phyloP scores from a whole-genome alignment of 2,113 vertebrate genomes.

The Chrysemys picta region DNA sequence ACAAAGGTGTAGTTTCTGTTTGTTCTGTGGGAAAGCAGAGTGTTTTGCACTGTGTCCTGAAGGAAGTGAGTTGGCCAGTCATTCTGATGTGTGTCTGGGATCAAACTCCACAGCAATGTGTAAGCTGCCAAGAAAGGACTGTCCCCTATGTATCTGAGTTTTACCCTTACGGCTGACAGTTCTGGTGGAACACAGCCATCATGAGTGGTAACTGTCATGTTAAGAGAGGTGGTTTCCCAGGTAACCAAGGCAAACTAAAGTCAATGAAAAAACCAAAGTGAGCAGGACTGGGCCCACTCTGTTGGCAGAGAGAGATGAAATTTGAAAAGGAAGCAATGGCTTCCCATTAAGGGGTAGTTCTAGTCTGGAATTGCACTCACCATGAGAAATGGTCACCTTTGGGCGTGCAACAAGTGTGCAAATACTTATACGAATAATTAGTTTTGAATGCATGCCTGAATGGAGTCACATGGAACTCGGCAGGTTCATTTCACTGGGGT shows the following conservation, averaged over 20 bases:
- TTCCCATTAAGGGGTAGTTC: neutral
- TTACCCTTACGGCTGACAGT: neutral
- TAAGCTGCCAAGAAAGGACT: neutral
- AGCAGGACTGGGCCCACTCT: neutral
- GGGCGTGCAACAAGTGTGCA: neutral
- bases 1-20: neutral
- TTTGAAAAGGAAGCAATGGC: neutral
- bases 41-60: neutral
- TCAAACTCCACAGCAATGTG: neutral
- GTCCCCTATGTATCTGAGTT: neutral
- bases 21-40: neutral
- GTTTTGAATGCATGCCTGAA: neutral
- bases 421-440: neutral
- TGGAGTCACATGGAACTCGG: neutral
- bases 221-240: neutral
- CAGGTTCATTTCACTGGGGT: neutral
- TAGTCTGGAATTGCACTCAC: neutral
- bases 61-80: neutral
- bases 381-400: neutral
- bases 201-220: accelerated
- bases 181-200: neutral
- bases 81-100: neutral
- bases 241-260: neutral
- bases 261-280: neutral
- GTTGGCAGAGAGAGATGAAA: neutral